Evolutionary conservation across 2,797 vertebrate species (phyloP), one percentile per base, ranked within the genome.

Genomic region (Leuciscus waleckii): DNA sequence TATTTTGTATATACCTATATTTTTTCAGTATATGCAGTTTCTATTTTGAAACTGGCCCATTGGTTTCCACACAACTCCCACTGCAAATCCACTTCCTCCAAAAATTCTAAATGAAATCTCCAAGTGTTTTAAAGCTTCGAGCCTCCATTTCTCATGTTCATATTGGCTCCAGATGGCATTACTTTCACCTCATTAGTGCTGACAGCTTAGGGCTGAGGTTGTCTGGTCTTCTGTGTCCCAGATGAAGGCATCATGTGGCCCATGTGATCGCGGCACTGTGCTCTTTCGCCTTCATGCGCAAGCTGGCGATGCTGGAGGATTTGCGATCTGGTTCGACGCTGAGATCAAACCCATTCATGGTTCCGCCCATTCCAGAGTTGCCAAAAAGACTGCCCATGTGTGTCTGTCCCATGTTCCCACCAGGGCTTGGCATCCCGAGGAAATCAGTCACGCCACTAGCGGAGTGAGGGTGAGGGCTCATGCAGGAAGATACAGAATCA

Each of bases 251-350:
- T 99, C 98, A 99, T 97, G 98, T 99, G 2, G 98, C 97, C 98
- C 98, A 99, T 83, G 98, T 99, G 93, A 99, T 99, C 75, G 98
- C 98, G 0, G 98, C 98, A 3, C 98, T 99, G 97, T 99, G 98
- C 96, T 99, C 98, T 93, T 99, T 99, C 39, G 98, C 98, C 89
- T 99, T 99, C 98, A 99, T 99, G 92, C 98, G 96, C 91, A 99
- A 94, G 56, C 97, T 95, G 0, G 98, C 98, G 4, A 99, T 99
- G 93, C 98, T 99, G 85, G 98, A 99, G 49, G 96, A 98, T 95
- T 99, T 99, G 94, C 97, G 97, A 94, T 99, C 98, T 0, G 98
- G 98, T 94, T 99, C 98, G 80, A 97, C 94, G 88, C 96, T 97
- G 90, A 99, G 95, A 95, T 99, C 98, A 0, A 98, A 99, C 37